Percentiles rank a stretch among this genome's conserved stretches.
phyloP scores from a whole-genome alignment of 2,888 invertebrate genomes.

The Drosophila anomalata region DNA sequence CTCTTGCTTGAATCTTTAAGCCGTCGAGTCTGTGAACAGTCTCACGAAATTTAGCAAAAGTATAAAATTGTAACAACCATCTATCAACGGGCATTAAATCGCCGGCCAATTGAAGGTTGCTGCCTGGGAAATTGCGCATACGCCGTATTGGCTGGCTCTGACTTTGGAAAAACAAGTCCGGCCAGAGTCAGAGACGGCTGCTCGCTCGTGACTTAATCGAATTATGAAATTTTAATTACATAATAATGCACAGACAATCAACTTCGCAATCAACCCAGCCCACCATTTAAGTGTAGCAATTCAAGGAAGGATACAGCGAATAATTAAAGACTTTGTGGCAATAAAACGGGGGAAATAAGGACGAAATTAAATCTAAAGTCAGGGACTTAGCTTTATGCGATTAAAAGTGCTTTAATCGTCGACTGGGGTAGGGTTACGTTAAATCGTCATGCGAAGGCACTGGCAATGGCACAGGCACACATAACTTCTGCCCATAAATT shows the following conservation, averaged over 20 bases:
- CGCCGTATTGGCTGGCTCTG: conserved; percentile 25
- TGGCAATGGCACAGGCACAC: not conserved
- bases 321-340: conserved; percentile 4
- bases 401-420: conserved; percentile 17
- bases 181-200: not conserved
- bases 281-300: conserved; percentile 4
- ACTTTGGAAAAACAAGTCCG: not conserved
- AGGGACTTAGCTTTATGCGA: conserved; percentile 14
- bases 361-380: conserved; percentile 15
- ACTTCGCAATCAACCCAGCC: not conserved
- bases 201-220: conserved; percentile 49
- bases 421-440: not conserved
- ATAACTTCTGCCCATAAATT: conserved; percentile 22
- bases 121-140: conserved; percentile 42
- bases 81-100: not conserved
- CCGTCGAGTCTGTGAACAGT: not conserved
- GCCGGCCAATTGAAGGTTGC: conserved; percentile 18
- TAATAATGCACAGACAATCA: conserved; percentile 48
- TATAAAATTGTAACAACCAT: not conserved
- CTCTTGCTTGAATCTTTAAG: conserved; percentile 11
- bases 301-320: not conserved
- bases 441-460: not conserved
- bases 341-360: conserved; percentile 9
- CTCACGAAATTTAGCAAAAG: conserved; percentile 2
- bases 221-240: conserved; percentile 66